These are phyloP conservation scores for Dinoponera quadriceps DNA, from an alignment of 1,140 invertebrate genomes.

Conservation along the genomic window DNA sequence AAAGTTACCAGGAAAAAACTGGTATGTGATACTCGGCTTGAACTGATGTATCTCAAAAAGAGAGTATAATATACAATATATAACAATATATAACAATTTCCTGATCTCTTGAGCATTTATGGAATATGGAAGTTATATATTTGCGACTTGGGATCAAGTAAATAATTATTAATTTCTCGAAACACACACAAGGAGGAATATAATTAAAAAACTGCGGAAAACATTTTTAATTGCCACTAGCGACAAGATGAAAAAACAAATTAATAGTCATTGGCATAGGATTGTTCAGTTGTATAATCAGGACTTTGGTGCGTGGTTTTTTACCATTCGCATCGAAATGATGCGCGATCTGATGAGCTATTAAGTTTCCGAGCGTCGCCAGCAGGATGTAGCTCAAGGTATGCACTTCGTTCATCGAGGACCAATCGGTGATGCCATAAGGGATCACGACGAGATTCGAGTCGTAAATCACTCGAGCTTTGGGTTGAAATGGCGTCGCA, in stretches of 20 bases:
- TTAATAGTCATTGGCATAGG: slow-evolving; percentile 1
- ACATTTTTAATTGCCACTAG: neutral
- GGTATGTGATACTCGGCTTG: neutral
- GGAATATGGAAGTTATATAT: neutral
- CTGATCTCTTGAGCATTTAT: too few species aligned
- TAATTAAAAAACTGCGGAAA: neutral
- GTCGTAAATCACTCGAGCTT: slow-evolving; percentile 61
- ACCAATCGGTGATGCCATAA: slow-evolving; percentile 74
- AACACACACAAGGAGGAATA: neutral
- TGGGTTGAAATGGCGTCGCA: slow-evolving; percentile 71
- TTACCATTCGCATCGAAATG: slow-evolving; percentile 77
- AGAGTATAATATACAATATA: neutral
- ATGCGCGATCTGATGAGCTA: slow-evolving; percentile 76
- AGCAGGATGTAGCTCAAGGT: slow-evolving; percentile 68
- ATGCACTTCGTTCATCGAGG: slow-evolving; percentile 40
- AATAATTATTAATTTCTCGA: neutral
- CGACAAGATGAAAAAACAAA: neutral
- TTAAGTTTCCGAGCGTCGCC: slow-evolving; percentile 73
- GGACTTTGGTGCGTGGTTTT: slow-evolving; percentile 13
- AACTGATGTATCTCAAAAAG: too few species aligned
- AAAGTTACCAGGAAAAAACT: neutral
- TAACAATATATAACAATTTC: neutral
- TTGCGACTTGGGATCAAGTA: neutral
- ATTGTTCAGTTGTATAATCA: neutral
- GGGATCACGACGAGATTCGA: slow-evolving; percentile 73